Conservation (phyloP, 1,140 invertebrate species). For the Ips nitidus region DNA sequence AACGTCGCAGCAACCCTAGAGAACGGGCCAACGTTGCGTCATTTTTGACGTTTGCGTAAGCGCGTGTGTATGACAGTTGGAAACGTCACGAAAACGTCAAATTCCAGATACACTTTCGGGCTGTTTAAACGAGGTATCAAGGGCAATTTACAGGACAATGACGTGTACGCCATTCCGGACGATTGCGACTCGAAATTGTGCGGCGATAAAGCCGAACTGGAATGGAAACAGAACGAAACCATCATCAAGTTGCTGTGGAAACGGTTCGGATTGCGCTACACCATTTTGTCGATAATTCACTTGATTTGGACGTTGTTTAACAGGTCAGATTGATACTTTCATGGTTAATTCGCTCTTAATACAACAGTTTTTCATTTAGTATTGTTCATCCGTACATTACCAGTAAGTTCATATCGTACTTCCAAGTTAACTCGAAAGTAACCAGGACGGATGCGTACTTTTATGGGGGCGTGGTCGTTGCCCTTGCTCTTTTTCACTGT, state of each 20-base stretch:
- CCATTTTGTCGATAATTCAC: constrained; percentile 27
- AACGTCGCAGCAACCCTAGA: constrained; percentile 34
- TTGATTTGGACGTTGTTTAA: constrained; percentile 35
- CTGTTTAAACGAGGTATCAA: constrained; percentile 39
- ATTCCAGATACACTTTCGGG: constrained; percentile 36
- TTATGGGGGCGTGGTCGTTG: constrained; percentile 69
- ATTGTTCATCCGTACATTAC: constrained; percentile 36
- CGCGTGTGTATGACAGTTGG: neutral
- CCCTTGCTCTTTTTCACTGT: constrained; percentile 64
- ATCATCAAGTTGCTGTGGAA: constrained; percentile 33
- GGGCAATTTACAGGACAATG: constrained; percentile 40
- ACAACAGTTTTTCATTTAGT: constrained; percentile 22
- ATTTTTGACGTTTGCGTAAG: constrained; percentile 37
- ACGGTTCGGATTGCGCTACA: constrained; percentile 33
- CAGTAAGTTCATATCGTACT: constrained; percentile 38
- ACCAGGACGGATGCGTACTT: constrained; percentile 61
- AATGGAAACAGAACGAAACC: constrained; percentile 38
- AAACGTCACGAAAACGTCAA: neutral
- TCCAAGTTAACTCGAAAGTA: constrained; percentile 17
- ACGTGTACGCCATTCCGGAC: constrained; percentile 41
- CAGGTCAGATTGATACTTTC: constrained; percentile 15
- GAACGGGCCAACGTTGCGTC: constrained; percentile 36
- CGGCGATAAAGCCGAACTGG: constrained; percentile 41
- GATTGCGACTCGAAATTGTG: constrained; percentile 38
- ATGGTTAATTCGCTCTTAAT: neutral